A percentile compares a stretch with the other conserved stretches of the same genome.
phyloP scores from a whole-genome alignment of 1,140 invertebrate genomes.

The Diabrotica virgifera region DNA sequence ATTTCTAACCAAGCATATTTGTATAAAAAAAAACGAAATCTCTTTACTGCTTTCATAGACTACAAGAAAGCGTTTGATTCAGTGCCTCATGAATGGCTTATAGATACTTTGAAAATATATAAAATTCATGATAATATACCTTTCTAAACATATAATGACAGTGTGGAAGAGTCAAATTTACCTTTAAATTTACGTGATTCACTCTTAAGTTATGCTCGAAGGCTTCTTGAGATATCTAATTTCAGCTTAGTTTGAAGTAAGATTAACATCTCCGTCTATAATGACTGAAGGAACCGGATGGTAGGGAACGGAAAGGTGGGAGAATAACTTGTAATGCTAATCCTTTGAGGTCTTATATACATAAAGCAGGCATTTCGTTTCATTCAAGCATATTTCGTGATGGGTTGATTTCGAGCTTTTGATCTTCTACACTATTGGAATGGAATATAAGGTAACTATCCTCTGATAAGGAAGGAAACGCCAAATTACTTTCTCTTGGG shows the following conservation, averaged over 20 bases:
- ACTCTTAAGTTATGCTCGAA: slow-evolving; percentile 44
- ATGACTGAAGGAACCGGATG: slow-evolving; percentile 14
- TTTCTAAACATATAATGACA: too few relatives aligned
- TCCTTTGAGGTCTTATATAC: slow-evolving; percentile 20
- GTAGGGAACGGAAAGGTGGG: slow-evolving; percentile 12
- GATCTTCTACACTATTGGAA: slow-evolving; percentile 5
- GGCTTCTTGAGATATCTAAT: slow-evolving; percentile 46
- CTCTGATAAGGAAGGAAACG: not conserved
- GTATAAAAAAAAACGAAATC: too few relatives aligned
- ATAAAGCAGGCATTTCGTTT: slow-evolving; percentile 14
- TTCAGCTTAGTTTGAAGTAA: slow-evolving; percentile 36
- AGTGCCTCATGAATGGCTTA: too few relatives aligned
- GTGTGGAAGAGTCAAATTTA: too few relatives aligned
- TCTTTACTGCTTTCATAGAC: too few relatives aligned
- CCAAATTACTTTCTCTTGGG: not conserved
- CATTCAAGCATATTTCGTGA: slow-evolving; percentile 12
- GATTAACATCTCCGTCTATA: slow-evolving; percentile 36
- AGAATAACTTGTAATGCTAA: slow-evolving; percentile 17
- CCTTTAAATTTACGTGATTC: slow-evolving; percentile 44
- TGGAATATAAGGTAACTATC: not conserved
- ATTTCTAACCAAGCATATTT: too few relatives aligned
- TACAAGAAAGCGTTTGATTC: too few relatives aligned
- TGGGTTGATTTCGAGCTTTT: slow-evolving; percentile 12
- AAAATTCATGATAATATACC: too few relatives aligned
- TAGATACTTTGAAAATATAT: too few relatives aligned